Base-by-base conservation (phyloP, 2,888 invertebrate species). In the Diaprepes abbreviatus region DNA sequence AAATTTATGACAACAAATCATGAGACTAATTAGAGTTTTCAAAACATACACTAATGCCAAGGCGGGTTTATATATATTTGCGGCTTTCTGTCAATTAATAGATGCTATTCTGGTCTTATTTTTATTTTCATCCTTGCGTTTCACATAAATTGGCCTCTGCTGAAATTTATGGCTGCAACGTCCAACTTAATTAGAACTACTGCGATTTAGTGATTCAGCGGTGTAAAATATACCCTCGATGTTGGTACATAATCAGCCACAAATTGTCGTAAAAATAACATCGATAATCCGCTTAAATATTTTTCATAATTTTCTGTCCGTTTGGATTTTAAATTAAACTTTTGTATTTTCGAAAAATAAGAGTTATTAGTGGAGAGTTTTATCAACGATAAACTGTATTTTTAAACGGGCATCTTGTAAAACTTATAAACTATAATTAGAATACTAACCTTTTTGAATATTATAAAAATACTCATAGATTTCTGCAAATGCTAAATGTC, bases 101-200 rank as follows among this genome's bases (percentile, higher is more conserved):
- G 77, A 74, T 74, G 76, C 77, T 78, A 78, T 80, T 78, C 78
- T 74, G 75, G 78, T 78, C 77, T 77, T 76, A 76, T 79, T 79
- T 78, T 79, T 79, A 77, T 79, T 79, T 78, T 75, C 76, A 75
- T 77, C 74, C 70, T 71, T 74, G 74, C 76, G 76, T 74, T 73
- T 77, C 74, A 77, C 78, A 79, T 79, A 80, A 80, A 80, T 79
- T 78, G 79, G 78, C 74, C 66, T 75, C 75, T 74, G 76, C 74
- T 78, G 68, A 76, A 80, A 81, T 81, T 81, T 81, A 81, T 79
- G 78, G 78, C 74, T 74, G 75, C 79, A 78, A 79, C 77, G 80
- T 80, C 79, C 76, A 74, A 78, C 78, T 79, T 81, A 81, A 81
- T 81, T 81, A 81, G 80, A 79, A 77, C 80, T 75, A 78, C 78